Evolutionary conservation across 2,888 invertebrate species (phyloP).

Genomic region (Amphimallon solstitiale): DNA sequence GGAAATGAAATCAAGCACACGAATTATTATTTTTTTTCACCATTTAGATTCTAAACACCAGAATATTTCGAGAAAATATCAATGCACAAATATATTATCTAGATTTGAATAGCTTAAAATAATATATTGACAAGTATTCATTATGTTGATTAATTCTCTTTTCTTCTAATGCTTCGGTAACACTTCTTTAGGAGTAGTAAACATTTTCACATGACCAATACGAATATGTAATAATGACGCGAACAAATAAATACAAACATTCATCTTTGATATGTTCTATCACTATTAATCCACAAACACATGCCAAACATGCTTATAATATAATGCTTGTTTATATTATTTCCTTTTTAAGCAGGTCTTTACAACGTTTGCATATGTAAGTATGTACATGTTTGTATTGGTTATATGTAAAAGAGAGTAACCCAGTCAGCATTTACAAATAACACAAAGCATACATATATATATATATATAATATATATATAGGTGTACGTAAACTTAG

Average conservation of each 20-base stretch:
- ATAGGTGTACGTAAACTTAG: neutral
- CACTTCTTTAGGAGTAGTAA: neutral
- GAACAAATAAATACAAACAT: slow-evolving; percentile 13
- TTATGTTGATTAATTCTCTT: slow-evolving; percentile 14
- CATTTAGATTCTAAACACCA: slow-evolving; percentile 36
- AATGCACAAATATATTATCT: slow-evolving; percentile 37
- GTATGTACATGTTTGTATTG: slow-evolving; percentile 25
- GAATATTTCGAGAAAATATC: slow-evolving; percentile 39
- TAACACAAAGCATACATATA: neutral
- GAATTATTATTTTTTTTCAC: slow-evolving; percentile 13
- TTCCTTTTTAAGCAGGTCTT: slow-evolving; percentile 12
- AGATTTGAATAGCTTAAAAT: slow-evolving; percentile 33
- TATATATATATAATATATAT: neutral
- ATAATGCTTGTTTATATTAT: slow-evolving; percentile 3
- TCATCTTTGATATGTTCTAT: slow-evolving; percentile 29
- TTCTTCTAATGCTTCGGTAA: neutral
- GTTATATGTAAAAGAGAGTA: slow-evolving; percentile 34
- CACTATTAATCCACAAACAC: slow-evolving; percentile 1
- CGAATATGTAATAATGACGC: slow-evolving; percentile 17
- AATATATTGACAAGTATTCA: slow-evolving; percentile 33
- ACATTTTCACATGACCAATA: slow-evolving; percentile 37
- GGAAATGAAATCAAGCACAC: slow-evolving; percentile 42
- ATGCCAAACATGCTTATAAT: slow-evolving; percentile 7
- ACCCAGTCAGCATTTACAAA: slow-evolving; percentile 35
- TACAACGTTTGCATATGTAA: slow-evolving; percentile 15